phyloP scores from a whole-genome alignment of 2,888 invertebrate genomes.

The Apamea epomidion region DNA sequence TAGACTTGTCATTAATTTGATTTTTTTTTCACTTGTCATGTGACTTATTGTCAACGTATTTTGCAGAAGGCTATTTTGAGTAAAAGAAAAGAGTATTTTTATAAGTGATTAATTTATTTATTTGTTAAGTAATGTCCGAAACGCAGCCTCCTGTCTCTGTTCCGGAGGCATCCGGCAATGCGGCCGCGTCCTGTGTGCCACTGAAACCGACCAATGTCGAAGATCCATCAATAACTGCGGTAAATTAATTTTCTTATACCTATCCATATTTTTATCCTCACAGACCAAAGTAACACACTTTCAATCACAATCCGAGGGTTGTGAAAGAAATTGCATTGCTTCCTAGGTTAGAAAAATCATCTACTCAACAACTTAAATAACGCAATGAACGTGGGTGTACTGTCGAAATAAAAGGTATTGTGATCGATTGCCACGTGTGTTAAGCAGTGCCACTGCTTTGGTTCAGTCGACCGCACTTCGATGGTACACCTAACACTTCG shows the following conservation, averaged over 20 bases:
- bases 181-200: background rate
- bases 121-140: constrained; percentile 21
- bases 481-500: too few species aligned
- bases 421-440: background rate
- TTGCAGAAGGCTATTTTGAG: constrained; percentile 33
- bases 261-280: background rate
- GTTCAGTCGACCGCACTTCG: too few species aligned
- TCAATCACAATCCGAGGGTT: background rate
- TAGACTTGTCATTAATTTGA: background rate
- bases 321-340: background rate
- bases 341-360: background rate
- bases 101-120: constrained; percentile 32
- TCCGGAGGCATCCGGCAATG: background rate
- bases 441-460: background rate
- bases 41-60: constrained; percentile 6
- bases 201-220: background rate
- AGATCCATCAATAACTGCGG: background rate
- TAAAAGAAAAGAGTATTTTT: constrained; percentile 27
- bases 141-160: background rate
- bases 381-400: background rate
- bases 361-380: background rate
- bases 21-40: background rate
- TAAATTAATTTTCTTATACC: constrained; percentile 21
- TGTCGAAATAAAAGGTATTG: background rate
- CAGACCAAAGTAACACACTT: background rate